These are phyloP conservation scores for Odontomyia ornata DNA, from an alignment of 2,888 invertebrate species.

Conservation along the genomic window DNA sequence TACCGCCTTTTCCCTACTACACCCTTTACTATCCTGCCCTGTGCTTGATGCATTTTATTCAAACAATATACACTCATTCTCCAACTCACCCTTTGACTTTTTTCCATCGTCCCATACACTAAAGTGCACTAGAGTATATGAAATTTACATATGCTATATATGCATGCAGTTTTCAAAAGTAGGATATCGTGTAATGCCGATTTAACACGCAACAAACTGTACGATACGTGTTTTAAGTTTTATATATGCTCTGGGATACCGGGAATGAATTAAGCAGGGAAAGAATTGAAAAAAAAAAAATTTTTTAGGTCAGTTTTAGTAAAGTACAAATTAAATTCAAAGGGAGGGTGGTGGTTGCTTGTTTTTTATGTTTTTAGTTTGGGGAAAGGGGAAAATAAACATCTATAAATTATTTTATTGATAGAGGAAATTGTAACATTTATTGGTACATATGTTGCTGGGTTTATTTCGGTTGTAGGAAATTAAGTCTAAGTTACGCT, in stretches of 20 bases:
- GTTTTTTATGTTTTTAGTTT: constrained; percentile 14
- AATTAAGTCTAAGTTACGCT: too few species aligned
- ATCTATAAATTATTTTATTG: too few species aligned
- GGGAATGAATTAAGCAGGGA: background rate
- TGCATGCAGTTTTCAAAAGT: constrained; percentile 19
- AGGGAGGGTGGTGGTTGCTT: background rate
- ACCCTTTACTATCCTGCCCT: too few species aligned
- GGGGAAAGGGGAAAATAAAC: background rate
- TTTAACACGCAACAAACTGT: constrained; percentile 21
- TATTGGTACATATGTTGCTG: too few species aligned
- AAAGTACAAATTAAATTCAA: constrained; percentile 15
- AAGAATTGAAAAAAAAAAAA: background rate
- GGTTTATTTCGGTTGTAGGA: too few species aligned
- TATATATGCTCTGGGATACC: background rate
- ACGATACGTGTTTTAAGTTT: background rate
- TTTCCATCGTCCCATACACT: background rate
- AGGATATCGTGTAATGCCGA: constrained; percentile 29
- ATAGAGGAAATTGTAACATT: too few species aligned
- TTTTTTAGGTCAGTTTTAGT: constrained; percentile 29
- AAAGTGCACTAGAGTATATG: background rate
- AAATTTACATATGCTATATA: constrained; percentile 30
- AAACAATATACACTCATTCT: background rate
- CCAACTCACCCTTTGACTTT: background rate
- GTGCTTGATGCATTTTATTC: background rate
- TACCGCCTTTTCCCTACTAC: too few species aligned